A percentile compares a stretch with the other conserved stretches of the same genome.
These are phyloP conservation scores for Indicator indicator DNA, from an alignment of 2,113 vertebrate genomes.

Conservation along the genomic window DNA sequence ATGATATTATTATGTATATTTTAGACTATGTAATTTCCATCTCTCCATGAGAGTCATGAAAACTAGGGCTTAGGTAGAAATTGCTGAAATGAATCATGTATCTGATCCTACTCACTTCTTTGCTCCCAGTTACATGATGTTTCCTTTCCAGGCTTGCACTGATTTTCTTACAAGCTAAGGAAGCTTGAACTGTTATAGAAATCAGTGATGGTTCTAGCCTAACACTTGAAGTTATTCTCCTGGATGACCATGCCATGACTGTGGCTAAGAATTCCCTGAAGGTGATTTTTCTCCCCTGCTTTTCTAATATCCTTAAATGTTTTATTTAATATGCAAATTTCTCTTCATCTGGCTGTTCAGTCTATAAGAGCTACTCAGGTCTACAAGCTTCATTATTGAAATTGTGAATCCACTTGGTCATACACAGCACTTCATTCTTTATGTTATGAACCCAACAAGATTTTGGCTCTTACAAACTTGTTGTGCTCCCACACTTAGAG, in stretches of 20 bases:
- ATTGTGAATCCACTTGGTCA: not conserved
- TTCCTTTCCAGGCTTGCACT: not conserved
- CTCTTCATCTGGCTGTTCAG: not conserved
- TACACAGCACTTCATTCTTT: not conserved
- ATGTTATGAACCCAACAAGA: not conserved
- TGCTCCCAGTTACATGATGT: not conserved
- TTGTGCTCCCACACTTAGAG: fast-evolving
- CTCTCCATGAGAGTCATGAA: not conserved
- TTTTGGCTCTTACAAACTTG: not conserved
- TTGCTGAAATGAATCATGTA: not conserved
- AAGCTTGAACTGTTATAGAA: not conserved
- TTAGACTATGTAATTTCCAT: not conserved
- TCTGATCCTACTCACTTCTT: not conserved
- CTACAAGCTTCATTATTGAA: not conserved
- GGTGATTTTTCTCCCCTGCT: not conserved
- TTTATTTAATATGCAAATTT: not conserved
- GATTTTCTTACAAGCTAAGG: not conserved
- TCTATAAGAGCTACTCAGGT: not conserved
- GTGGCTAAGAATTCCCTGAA: not conserved
- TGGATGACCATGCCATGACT: not conserved
- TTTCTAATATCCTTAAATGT: not conserved
- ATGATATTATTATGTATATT: not conserved
- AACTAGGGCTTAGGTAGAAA: not conserved
- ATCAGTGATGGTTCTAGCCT: not conserved
- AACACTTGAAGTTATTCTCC: not conserved